Evolutionary conservation across 92 coral and sea anemone species (phyloP), one percentile per base, ranked within the genome.

Genomic region (Palythoa grandis): DNA sequence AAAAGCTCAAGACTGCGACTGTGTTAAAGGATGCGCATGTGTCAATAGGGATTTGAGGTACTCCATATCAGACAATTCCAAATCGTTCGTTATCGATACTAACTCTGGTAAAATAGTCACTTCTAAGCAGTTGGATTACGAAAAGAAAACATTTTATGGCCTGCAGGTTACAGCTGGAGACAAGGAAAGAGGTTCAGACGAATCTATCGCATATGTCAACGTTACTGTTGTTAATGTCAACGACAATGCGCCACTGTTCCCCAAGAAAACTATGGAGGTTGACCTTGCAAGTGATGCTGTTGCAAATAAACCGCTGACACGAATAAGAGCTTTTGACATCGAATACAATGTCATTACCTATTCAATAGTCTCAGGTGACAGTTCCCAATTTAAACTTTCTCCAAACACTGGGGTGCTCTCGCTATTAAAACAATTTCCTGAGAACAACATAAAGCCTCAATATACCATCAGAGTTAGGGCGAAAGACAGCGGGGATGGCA

Each of bases 1-100:
- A 4, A n/a, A 87, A 17, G 98, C 98, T 29, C 90, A 82, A n/a
- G 98, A 96, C 82, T 93, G 98, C 60, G 98, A 96, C 67, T 96
- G 98, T 57, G 85, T 89, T 20, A 72, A 56, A 25, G 91, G 88
- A 39, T 93, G 98, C 76, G 76, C 75, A 35, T 96, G 98, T 43
- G 43, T 88, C 0, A 74, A 86, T n/a, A 92, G 88, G 9, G 91
- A 94, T 88, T 77, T 96, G 17, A 82, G 56, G 68, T 96, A 91
- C 68, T 63, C 91, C 11, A 87, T 96, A 35, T 12, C 58, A 20
- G 83, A 90, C 72, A 86, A 89, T 10, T 91, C 87, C 74, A 67
- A 66, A 22, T 38, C 82, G 20, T 94, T 94, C 56, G 58, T 84
- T 4, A 85, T 94, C 24, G 87, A 90, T 73, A 78, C 88, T 37